These are phyloP conservation scores for Zophobas atratus DNA, from an alignment of 1,140 invertebrate species.

Conservation along the genomic window DNA sequence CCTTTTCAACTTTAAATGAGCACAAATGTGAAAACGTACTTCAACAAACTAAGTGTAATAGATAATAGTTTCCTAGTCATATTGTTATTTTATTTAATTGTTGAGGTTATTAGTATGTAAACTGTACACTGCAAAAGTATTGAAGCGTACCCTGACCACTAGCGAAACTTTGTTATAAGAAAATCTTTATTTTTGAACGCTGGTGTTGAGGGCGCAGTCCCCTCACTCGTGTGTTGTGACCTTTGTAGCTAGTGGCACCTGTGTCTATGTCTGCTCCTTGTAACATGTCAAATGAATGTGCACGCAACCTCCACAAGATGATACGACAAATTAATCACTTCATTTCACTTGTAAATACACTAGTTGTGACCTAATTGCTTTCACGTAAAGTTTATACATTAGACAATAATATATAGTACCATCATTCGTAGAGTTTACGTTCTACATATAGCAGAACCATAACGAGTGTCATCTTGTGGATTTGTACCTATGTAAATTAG, in stretches of 20 bases:
- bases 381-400: conserved; percentile 52
- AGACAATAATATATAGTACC: conserved; percentile 57
- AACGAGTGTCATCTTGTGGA: conserved; percentile 57
- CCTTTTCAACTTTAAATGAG: conserved; percentile 44
- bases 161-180: conserved; percentile 23
- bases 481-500: conserved; percentile 65
- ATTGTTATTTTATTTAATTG: conserved; percentile 20
- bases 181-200: conserved; percentile 43
- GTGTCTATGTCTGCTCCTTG: conserved; percentile 65
- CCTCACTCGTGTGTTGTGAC: conserved; percentile 68
- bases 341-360: conserved; percentile 63
- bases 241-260: conserved; percentile 62
- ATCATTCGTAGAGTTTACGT: conserved; percentile 42
- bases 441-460: conserved; percentile 20
- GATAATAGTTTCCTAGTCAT: conserved; percentile 9
- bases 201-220: conserved; percentile 56
- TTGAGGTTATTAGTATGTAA: conserved; percentile 25
- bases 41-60: conserved; percentile 35
- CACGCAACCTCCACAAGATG: conserved; percentile 57
- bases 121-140: conserved; percentile 33
- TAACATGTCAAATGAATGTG: conserved; percentile 60
- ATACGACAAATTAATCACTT: conserved; percentile 50
- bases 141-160: conserved; percentile 40
- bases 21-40: conserved; percentile 34
- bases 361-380: conserved; percentile 56